A percentile compares a stretch with the other conserved stretches of the same genome.
These are phyloP conservation scores for Apamea monoglypha DNA, from an alignment of 2,888 invertebrate genomes.

Conservation along the genomic window DNA sequence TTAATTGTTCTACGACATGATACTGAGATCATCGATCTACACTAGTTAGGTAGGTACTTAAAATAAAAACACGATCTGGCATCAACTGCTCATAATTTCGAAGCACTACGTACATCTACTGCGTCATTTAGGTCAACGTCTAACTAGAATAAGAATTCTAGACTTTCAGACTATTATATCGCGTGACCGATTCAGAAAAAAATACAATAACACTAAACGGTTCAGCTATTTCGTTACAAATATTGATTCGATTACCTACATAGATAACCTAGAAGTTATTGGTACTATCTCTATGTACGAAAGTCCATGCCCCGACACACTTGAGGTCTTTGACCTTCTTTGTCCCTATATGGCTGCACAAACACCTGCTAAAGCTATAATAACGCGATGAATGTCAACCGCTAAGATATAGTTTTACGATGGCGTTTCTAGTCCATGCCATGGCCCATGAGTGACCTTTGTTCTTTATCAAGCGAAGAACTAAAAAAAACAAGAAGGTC, in stretches of 20 bases:
- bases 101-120: not conserved
- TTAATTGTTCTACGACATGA: not conserved
- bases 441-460: conserved; percentile 7
- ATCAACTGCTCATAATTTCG: not conserved
- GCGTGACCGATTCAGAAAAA: conserved; percentile 21
- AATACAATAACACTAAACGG: conserved; percentile 3
- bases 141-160: conserved; percentile 26
- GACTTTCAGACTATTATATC: conserved; percentile 26
- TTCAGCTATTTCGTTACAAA: conserved; percentile 8
- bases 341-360: conserved; percentile 38
- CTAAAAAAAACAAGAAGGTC: not conserved
- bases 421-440: conserved; percentile 12
- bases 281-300: not conserved
- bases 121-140: conserved; percentile 22
- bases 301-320: not conserved
- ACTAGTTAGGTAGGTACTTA: not conserved
- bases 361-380: conserved; percentile 10
- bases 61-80: not conserved
- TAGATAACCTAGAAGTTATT: conserved; percentile 16
- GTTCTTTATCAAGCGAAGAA: not conserved
- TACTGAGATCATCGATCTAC: not conserved
- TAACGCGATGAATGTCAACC: conserved; percentile 32
- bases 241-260: conserved; percentile 31
- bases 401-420: conserved; percentile 30
- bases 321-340: conserved; percentile 43